Evolutionary conservation across 2,797 vertebrate species (phyloP).

Genomic region (Acipenser oxyrinchus): DNA sequence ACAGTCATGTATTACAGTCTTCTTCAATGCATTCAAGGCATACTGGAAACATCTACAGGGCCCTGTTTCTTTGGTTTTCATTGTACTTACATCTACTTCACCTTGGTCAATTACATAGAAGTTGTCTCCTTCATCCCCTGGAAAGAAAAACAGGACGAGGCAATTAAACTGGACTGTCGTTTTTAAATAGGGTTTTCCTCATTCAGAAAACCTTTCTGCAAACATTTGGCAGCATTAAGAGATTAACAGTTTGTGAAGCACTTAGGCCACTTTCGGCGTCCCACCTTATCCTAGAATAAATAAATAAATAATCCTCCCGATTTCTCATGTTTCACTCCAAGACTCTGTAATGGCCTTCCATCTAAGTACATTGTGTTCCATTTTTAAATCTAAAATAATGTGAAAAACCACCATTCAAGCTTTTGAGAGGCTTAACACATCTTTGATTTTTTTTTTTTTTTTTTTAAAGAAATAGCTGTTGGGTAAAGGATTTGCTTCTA

Average conservation of each 20-base stretch:
- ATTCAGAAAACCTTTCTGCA: slow-evolving; percentile 3
- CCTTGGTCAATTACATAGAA: slow-evolving; percentile 97
- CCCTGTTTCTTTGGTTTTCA: no score
- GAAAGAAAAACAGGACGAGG: slow-evolving; percentile 24
- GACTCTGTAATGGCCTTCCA: not conserved
- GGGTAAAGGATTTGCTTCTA: slow-evolving; percentile 21
- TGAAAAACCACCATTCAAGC: no score
- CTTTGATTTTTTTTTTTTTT: slow-evolving; percentile 24
- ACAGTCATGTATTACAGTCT: no score
- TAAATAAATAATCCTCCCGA: not conserved
- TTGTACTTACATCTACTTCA: slow-evolving; percentile 86
- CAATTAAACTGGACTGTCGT: not conserved
- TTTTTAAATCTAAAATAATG: no score
- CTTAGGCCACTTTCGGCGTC: slow-evolving; percentile 6
- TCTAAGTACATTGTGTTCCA: no score
- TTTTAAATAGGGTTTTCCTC: slow-evolving; percentile 2
- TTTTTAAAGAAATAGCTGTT: slow-evolving; percentile 20
- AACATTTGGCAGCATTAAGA: slow-evolving; percentile 14
- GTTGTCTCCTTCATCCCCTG: slow-evolving; percentile 96
- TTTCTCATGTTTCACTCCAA: not conserved
- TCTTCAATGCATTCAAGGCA: no score
- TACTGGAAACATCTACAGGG: no score
- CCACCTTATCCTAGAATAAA: not conserved
- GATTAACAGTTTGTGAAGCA: slow-evolving; percentile 17
- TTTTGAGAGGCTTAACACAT: slow-evolving; percentile 12